A percentile compares a stretch with the other conserved stretches of the same genome.
These are phyloP conservation scores for Chymomyza caudatula DNA, from an alignment of 2,888 invertebrate genomes.

Conservation along the genomic window DNA sequence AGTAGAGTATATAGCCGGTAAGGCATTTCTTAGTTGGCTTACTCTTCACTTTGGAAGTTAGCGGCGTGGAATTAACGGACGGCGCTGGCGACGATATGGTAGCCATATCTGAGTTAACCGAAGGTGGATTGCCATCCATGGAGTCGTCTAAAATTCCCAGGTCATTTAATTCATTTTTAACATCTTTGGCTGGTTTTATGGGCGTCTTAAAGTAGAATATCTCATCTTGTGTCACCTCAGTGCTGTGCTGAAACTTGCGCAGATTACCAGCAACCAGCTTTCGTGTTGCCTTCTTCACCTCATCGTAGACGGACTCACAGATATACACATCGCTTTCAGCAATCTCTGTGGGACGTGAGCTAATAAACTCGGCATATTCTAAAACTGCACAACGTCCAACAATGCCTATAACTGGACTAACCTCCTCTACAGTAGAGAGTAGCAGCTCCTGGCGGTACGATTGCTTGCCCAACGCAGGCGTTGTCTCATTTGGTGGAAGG, in stretches of 20 bases:
- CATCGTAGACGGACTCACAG: conserved; percentile 94
- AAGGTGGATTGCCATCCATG: conserved; percentile 87
- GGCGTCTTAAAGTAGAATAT: conserved; percentile 87
- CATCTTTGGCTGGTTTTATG: conserved; percentile 81
- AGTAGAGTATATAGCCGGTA: conserved; percentile 98
- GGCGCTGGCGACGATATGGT: conserved; percentile 80
- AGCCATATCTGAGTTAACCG: conserved; percentile 88
- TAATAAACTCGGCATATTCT: conserved; percentile 92
- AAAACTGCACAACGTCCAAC: conserved; percentile 94
- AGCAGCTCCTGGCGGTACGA: conserved; percentile 97
- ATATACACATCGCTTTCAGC: conserved; percentile 94
- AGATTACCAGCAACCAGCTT: conserved; percentile 83
- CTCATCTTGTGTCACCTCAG: conserved; percentile 95
- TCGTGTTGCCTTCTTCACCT: conserved; percentile 87
- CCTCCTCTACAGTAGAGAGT: conserved; percentile 93
- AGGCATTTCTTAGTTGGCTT: conserved; percentile 89
- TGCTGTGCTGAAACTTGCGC: conserved; percentile 89
- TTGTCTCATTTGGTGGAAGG: conserved; percentile 91
- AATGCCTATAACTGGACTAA: conserved; percentile 92
- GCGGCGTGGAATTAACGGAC: conserved; percentile 78
- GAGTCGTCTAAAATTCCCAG: conserved; percentile 85
- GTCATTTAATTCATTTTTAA: conserved; percentile 68
- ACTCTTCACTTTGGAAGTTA: conserved; percentile 79
- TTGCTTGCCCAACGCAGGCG: conserved; percentile 86
- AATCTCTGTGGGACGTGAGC: conserved; percentile 95